phyloP scores from a whole-genome alignment of 2,888 invertebrate genomes.

The Scelioninae gen. 1 region DNA sequence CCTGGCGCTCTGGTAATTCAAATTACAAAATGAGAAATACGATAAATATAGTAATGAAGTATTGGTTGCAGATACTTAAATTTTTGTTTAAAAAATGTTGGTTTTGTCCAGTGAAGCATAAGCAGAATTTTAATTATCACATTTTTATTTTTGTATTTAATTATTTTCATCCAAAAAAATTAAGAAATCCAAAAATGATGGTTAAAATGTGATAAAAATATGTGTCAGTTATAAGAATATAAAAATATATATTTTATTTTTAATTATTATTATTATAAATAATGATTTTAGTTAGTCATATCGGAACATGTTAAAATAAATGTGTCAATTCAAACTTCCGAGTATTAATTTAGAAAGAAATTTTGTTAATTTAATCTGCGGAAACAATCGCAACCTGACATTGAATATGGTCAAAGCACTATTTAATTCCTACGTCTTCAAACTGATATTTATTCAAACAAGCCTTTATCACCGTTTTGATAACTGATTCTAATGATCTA shows the following conservation, averaged over 20 bases:
- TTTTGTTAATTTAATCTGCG: constrained; percentile 7
- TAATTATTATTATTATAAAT: too few species aligned
- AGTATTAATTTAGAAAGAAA: not conserved
- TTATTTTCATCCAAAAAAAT: too few species aligned
- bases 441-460: constrained; percentile 21
- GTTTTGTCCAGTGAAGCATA: not conserved
- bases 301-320: not conserved
- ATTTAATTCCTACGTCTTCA: constrained; percentile 2
- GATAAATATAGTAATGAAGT: constrained; percentile 32
- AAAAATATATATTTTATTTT: too few species aligned
- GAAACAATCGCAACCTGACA: constrained; percentile 12
- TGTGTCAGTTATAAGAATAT: too few species aligned
- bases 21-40: not conserved
- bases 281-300: not conserved
- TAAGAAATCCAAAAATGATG: too few species aligned
- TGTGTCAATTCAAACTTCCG: not conserved
- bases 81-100: not conserved
- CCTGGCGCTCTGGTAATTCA: constrained; percentile 11
- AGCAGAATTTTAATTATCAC: too few species aligned
- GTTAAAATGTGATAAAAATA: too few species aligned
- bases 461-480: not conserved
- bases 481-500: constrained; percentile 9
- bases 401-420: constrained; percentile 35
- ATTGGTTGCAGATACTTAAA: not conserved
- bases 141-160: too few species aligned